Evolutionary conservation across 2,113 vertebrate genomes (phyloP).

Genomic region (Pachyramphus minor): DNA sequence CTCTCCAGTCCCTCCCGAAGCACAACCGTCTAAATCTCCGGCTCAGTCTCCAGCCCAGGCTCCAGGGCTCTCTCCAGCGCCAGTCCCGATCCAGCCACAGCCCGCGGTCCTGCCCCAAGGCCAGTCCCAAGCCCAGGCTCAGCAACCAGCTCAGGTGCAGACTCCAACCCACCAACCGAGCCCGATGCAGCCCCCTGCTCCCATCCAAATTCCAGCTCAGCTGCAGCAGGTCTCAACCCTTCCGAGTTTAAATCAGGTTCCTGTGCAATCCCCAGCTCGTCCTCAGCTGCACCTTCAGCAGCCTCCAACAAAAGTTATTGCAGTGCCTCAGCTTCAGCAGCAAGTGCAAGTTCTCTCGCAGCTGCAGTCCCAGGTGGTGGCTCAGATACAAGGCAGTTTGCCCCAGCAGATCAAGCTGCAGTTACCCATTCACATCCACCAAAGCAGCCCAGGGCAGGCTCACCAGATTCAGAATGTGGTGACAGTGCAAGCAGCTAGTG

Average conservation of each 20-base stretch:
- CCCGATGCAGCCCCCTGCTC: slow-evolving; percentile 67
- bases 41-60: slow-evolving; percentile 69
- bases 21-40: slow-evolving; percentile 64
- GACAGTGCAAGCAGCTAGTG: slow-evolving; percentile 88
- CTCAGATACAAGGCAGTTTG: slow-evolving; percentile 81
- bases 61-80: slow-evolving; percentile 66
- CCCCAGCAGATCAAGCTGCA: slow-evolving; percentile 91
- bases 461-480: slow-evolving; percentile 93
- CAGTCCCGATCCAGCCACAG: slow-evolving; percentile 61
- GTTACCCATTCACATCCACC: slow-evolving; percentile 89
- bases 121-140: slow-evolving; percentile 68
- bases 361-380: slow-evolving; percentile 76
- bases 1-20: slow-evolving; percentile 53
- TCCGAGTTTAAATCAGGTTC: slow-evolving; percentile 72
- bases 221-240: slow-evolving; percentile 78
- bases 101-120: slow-evolving; percentile 61
- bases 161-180: slow-evolving; percentile 66
- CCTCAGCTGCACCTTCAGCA: slow-evolving; percentile 81
- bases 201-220: slow-evolving; percentile 78
- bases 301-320: slow-evolving; percentile 77
- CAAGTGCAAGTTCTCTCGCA: slow-evolving; percentile 88
- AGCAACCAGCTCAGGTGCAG: slow-evolving; percentile 74
- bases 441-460: slow-evolving; percentile 77
- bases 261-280: slow-evolving; percentile 71
- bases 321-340: slow-evolving; percentile 87